phyloP scores from a whole-genome alignment of 2,888 invertebrate species.

The Ophion costatus region DNA sequence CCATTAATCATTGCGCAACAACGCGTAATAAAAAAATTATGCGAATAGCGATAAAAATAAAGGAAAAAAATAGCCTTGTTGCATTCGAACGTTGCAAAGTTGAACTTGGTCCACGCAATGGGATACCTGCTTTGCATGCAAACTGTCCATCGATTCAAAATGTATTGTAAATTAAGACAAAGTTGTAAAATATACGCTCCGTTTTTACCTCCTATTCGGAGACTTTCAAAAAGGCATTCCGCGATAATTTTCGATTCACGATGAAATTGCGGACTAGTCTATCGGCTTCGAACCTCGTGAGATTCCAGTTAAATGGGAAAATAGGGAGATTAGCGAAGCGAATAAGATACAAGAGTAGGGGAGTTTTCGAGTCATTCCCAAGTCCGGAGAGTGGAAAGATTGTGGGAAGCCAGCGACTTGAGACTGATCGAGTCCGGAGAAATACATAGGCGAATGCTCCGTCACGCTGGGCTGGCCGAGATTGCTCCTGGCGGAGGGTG shows the following conservation, averaged over 20 bases:
- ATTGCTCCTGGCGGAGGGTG: constrained; percentile 25
- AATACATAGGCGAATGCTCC: constrained; percentile 75
- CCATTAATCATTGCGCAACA: neutral
- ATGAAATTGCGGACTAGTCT: neutral
- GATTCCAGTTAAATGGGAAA: neutral
- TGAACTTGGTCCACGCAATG: no score
- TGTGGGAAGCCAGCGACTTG: constrained; percentile 64
- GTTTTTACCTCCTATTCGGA: no score
- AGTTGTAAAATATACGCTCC: no score
- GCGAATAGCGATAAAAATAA: no score
- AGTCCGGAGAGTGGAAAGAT: constrained; percentile 42
- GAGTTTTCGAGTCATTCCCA: constrained; percentile 47
- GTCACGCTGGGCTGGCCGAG: constrained; percentile 64
- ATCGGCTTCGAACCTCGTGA: neutral
- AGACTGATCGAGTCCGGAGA: constrained; percentile 74
- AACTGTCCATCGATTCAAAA: no score
- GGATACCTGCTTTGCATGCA: no score
- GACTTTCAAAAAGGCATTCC: no score
- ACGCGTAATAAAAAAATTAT: neutral
- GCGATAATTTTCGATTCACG: no score
- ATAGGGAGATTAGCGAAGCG: neutral
- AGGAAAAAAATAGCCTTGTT: no score
- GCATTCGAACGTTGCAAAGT: no score
- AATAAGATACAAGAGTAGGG: constrained; percentile 12
- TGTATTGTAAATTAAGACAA: no score